Percentiles rank a stretch among this genome's conserved stretches.
phyloP scores from a whole-genome alignment of 2,888 invertebrate genomes.

The Actias luna region DNA sequence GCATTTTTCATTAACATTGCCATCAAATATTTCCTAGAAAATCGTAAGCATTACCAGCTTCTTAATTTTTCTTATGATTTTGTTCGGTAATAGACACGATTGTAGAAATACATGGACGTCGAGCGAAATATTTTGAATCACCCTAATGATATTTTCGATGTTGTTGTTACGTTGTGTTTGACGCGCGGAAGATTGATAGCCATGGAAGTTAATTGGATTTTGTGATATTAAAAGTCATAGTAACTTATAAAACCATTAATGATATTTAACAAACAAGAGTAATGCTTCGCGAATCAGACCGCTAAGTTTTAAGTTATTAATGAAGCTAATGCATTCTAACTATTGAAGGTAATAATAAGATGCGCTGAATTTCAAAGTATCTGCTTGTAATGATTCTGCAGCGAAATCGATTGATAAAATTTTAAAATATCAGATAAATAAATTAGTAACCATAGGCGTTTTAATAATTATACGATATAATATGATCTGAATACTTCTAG shows the following conservation, averaged over 20 bases:
- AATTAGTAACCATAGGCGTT: background rate
- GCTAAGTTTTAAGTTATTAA: background rate
- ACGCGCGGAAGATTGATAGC: constrained; percentile 38
- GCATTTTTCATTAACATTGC: too few species aligned
- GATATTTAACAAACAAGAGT: background rate
- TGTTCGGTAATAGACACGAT: constrained; percentile 4
- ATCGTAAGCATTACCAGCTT: background rate
- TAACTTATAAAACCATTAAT: background rate
- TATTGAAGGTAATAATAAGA: background rate
- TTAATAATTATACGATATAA: background rate
- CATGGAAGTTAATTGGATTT: constrained; percentile 32
- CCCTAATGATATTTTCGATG: constrained; percentile 26
- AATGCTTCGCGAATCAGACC: background rate
- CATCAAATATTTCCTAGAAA: background rate
- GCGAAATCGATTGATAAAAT: too few species aligned
- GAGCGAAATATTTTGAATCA: constrained; percentile 35
- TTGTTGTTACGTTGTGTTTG: constrained; percentile 34
- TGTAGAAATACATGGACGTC: constrained; percentile 17
- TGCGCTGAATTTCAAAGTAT: too few species aligned
- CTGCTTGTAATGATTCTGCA: too few species aligned
- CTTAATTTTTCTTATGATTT: background rate
- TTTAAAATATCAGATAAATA: too few species aligned
- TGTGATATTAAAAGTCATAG: constrained; percentile 5
- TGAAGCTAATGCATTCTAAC: background rate
- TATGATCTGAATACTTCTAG: background rate